Evolutionary conservation across 1,140 invertebrate genomes (phyloP).

Genomic region (Cydia pomonella): DNA sequence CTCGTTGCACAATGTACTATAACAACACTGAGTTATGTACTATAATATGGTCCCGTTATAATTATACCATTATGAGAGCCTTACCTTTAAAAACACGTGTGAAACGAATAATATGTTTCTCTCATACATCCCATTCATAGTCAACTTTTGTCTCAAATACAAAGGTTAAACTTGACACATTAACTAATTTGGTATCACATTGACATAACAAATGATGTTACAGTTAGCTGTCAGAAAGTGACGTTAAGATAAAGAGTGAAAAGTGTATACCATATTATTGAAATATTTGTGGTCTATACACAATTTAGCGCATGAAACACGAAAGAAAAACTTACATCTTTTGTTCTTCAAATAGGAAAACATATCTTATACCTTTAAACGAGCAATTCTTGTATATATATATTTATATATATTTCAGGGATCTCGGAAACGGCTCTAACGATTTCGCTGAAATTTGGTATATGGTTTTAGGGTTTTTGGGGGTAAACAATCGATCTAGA

Average conservation of each 20-base stretch:
- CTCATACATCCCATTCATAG: background rate
- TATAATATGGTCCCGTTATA: background rate
- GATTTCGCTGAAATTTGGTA: too few species aligned
- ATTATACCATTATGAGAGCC: background rate
- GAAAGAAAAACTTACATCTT: too few species aligned
- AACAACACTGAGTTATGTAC: too few species aligned
- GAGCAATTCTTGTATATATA: too few species aligned
- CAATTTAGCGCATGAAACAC: background rate
- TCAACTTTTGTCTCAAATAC: background rate
- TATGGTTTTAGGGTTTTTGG: too few species aligned
- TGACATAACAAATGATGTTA: constrained; percentile 9
- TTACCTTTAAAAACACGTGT: background rate
- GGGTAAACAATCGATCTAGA: too few species aligned
- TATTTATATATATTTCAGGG: too few species aligned
- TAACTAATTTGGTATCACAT: constrained; percentile 20
- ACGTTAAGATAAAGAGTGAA: background rate
- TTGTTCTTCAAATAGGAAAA: too few species aligned
- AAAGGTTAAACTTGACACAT: constrained; percentile 24
- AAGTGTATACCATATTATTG: constrained; percentile 14
- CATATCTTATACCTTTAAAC: too few species aligned
- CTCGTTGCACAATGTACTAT: too few species aligned
- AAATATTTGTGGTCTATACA: background rate
- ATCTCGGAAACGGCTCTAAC: too few species aligned
- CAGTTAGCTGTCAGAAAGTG: constrained; percentile 2
- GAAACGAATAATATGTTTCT: background rate